These are phyloP conservation scores for Epicampocera succincta DNA, from an alignment of 2,888 invertebrate genomes.

Conservation along the genomic window DNA sequence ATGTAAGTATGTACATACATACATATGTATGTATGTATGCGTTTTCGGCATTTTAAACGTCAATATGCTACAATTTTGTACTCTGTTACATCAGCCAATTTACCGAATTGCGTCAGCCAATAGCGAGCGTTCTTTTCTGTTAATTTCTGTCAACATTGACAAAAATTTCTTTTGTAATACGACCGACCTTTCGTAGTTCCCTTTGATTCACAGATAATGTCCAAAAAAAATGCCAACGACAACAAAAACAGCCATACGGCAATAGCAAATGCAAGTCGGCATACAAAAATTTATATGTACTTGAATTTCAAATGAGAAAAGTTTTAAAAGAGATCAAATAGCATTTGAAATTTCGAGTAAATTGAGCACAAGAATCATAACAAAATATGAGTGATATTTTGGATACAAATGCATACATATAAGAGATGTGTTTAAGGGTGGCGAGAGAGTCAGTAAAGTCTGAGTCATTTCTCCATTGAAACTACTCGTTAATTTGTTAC, in stretches of 20 bases:
- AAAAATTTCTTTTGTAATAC: slow-evolving; percentile 28
- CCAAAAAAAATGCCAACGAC: slow-evolving; percentile 26
- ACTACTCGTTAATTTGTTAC: too few relatives aligned
- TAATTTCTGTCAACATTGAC: not conserved
- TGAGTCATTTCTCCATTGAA: too few relatives aligned
- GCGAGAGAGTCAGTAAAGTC: not conserved
- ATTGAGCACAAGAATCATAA: slow-evolving; percentile 32
- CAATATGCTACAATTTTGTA: slow-evolving; percentile 54
- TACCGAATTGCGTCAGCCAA: slow-evolving; percentile 60
- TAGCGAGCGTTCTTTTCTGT: slow-evolving; percentile 21
- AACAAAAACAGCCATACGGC: slow-evolving; percentile 1
- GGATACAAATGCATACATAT: not conserved
- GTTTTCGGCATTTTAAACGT: slow-evolving; percentile 10
- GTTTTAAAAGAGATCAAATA: not conserved
- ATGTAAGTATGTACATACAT: not conserved
- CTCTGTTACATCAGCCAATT: slow-evolving; percentile 65
- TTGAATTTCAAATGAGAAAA: not conserved
- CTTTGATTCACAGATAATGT: slow-evolving; percentile 10
- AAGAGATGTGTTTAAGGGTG: not conserved
- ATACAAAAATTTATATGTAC: not conserved
- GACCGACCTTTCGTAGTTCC: slow-evolving; percentile 42
- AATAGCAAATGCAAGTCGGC: slow-evolving; percentile 3
- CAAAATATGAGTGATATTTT: not conserved
- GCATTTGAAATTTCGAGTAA: slow-evolving; percentile 32
- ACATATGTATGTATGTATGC: not conserved